Percentiles rank a stretch among this genome's conserved stretches.
These are phyloP conservation scores for Polypedilum pembai DNA, from an alignment of 1,140 invertebrate genomes.

Conservation along the genomic window DNA sequence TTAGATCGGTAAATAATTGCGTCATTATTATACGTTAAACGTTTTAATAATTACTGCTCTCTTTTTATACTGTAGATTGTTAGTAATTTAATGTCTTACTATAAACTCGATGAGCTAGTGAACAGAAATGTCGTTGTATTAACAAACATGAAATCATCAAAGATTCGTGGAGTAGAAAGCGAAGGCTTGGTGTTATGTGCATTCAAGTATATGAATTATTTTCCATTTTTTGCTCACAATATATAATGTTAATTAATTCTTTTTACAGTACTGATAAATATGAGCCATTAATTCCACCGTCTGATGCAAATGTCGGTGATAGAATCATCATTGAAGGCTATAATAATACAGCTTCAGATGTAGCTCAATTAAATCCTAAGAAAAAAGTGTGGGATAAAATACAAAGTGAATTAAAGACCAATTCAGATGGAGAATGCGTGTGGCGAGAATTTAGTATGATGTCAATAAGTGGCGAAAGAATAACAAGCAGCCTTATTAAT, in stretches of 20 bases:
- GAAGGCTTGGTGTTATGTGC: slow-evolving; percentile 88
- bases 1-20: slow-evolving; percentile 47
- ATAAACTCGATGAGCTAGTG: slow-evolving; percentile 81
- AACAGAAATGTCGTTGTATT: slow-evolving; percentile 79
- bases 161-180: slow-evolving; percentile 83
- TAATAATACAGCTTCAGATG: slow-evolving; percentile 67
- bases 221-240: neutral
- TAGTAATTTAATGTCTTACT: slow-evolving; percentile 83
- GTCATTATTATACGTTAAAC: neutral
- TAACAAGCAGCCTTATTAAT: slow-evolving; percentile 41
- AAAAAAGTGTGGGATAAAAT: slow-evolving; percentile 97
- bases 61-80: slow-evolving; percentile 50
- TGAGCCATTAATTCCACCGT: slow-evolving; percentile 73
- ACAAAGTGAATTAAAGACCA: slow-evolving; percentile 73
- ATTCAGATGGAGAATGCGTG: slow-evolving; percentile 61
- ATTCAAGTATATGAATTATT: slow-evolving; percentile 55
- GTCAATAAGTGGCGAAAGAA: slow-evolving; percentile 43
- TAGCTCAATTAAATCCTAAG: slow-evolving; percentile 79
- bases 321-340: slow-evolving; percentile 73
- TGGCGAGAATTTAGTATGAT: slow-evolving; percentile 75
- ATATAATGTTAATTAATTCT: slow-evolving; percentile 16
- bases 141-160: slow-evolving; percentile 89
- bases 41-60: neutral
- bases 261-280: slow-evolving; percentile 62
- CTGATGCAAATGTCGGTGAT: slow-evolving; percentile 67